Evolutionary conservation across 92 coral and sea anemone species (phyloP), one percentile per base, ranked within the genome.

Genomic region (Palythoa heliodiscus): DNA sequence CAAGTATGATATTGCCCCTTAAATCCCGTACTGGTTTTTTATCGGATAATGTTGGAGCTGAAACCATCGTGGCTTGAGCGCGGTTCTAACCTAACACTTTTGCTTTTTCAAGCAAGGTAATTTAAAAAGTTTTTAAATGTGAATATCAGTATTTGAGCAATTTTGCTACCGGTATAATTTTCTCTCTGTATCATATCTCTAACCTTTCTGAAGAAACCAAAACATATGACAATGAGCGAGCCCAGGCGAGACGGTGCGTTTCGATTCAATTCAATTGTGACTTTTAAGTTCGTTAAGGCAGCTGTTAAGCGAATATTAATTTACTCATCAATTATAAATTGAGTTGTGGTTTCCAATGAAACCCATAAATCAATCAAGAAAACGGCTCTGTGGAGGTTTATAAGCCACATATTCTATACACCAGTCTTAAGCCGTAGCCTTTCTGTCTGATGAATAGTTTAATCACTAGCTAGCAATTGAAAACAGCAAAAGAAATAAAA

Each of bases 1-100:
- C 95, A 83, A 76, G 90, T 70, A 90, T 70, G 70, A 82, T 22
- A 20, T 64, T 66, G 47, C 47, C 74, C 48, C 8, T 2, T 40
- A 76, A 52, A 48, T 66, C 60, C 23, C 11, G 11, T 57, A 76
- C 24, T 52, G 81, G 48, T 14, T 76, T 57, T 76, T 54, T 54
- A 55, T 53, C 73, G 24, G 73, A 17, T 53, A 54, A 55, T 54
- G 81, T 29, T 76, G 23, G 50, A 13, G 63, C 37, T 15, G 81
- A 54, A 52, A 76, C 61, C 81, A 76, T 76, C 61, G 66, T 76
- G 81, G 61, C 39, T 52, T 54, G 23, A n/a, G 69, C 25, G 20
- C 9, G 11, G 11, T 63, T 12, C 25, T n/a, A 25, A 48, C 35
- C 53, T 52, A 17, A 38, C 35, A 43, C 22, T 40, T 52, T 74